These are phyloP conservation scores for Lordiphosa stackelbergi DNA, from an alignment of 1,140 invertebrate genomes.

Conservation along the genomic window DNA sequence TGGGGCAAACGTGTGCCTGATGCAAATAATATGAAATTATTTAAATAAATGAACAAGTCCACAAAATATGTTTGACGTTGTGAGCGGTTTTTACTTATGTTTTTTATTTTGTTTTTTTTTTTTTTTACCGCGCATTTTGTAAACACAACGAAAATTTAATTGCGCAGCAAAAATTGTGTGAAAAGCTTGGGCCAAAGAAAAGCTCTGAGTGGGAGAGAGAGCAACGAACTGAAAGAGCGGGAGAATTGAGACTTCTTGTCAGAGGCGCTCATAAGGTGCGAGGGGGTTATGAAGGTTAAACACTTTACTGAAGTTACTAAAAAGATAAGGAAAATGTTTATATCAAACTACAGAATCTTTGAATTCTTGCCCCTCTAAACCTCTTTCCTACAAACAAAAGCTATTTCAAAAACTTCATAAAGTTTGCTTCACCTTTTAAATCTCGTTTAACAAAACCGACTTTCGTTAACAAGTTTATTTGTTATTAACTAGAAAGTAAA, in stretches of 20 bases:
- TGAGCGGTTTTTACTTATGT: slow-evolving; percentile 23
- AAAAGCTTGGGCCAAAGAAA: slow-evolving; percentile 23
- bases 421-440: too few relatives aligned
- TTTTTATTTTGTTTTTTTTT: slow-evolving; percentile 63
- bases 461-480: too few relatives aligned
- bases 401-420: too few relatives aligned
- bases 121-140: slow-evolving; percentile 72
- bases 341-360: too few relatives aligned
- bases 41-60: slow-evolving; percentile 51
- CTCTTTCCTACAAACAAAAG: too few relatives aligned
- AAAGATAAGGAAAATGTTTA: background rate
- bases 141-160: slow-evolving; percentile 68
- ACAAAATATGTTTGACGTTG: slow-evolving; percentile 54
- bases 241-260: too few relatives aligned
- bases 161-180: slow-evolving; percentile 58
- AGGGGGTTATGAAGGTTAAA: too few relatives aligned
- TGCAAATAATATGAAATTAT: slow-evolving; percentile 50
- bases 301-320: too few relatives aligned
- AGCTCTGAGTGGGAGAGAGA: slow-evolving; percentile 4
- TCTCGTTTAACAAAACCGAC: too few relatives aligned
- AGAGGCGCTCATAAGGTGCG: too few relatives aligned
- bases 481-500: too few relatives aligned
- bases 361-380: too few relatives aligned
- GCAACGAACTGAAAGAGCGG: background rate
- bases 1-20: slow-evolving; percentile 36